These are phyloP conservation scores for Melinaea menophilus DNA, from an alignment of 2,888 invertebrate genomes.

Conservation along the genomic window DNA sequence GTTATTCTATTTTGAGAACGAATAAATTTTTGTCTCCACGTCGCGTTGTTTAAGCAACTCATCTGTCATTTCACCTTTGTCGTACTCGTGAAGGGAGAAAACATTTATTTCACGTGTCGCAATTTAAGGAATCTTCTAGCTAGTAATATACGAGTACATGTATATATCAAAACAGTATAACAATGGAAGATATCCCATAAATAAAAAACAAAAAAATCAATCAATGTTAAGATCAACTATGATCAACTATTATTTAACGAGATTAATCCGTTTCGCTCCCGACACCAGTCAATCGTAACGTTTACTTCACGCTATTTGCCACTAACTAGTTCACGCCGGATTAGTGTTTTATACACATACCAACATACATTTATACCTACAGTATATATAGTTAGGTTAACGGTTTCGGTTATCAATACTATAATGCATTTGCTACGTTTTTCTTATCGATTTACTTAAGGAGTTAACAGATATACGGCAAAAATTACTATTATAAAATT, in stretches of 20 bases:
- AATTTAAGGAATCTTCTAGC: too few species aligned
- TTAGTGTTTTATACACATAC: conserved; percentile 2
- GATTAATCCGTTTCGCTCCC: conserved; percentile 5
- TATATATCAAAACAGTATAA: too few species aligned
- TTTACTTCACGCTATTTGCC: conserved; percentile 12
- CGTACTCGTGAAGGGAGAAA: background rate
- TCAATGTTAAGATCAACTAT: background rate
- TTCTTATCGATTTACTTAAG: background rate
- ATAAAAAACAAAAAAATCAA: background rate
- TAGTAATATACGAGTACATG: too few species aligned
- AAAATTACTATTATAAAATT: background rate
- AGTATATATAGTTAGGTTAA: too few species aligned
- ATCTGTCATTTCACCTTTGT: conserved; percentile 12
- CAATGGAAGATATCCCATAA: too few species aligned
- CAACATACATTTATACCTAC: background rate
- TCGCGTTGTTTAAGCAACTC: conserved; percentile 12
- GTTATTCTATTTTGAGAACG: too few species aligned
- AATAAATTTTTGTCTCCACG: background rate
- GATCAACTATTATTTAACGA: background rate
- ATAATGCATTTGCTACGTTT: background rate
- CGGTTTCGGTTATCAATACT: background rate
- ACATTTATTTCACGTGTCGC: too few species aligned
- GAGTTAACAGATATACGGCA: conserved; percentile 2
- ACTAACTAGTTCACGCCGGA: conserved; percentile 12
- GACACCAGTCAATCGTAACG: conserved; percentile 1